Base-by-base conservation (phyloP, 2,888 invertebrate genomes). In the Agrilus biguttatus region DNA sequence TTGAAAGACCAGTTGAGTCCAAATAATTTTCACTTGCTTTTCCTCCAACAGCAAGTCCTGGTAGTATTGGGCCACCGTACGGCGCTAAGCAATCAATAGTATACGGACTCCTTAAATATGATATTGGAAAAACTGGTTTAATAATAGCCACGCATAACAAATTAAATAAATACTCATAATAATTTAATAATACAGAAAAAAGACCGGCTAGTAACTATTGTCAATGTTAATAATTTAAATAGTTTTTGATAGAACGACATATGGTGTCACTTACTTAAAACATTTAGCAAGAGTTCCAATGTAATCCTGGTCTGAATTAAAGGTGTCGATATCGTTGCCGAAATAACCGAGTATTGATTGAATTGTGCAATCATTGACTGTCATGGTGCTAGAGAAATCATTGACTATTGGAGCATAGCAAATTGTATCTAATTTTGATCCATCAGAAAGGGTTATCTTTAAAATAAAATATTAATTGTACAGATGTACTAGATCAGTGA, bases 61-160 rank as follows among this genome's bases (percentile, higher is more conserved):
- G 89, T 51, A 87, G 78, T 8, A 91, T 73, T 2, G 92, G 92
- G 1, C 91, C 95, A 28, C 92, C 93, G 69, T 83, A 95, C 0
- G 78, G 70, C 0, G 84, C 85, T 44, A 91, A 66, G 61, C 96
- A 97, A 1, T 70, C 65, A 4, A 73, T 63, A 55, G 69, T 62
- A 54, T 71, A 74, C 1, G 76, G 69, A 45, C 72, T 74, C 52
- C 77, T 78, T 10, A 28, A 10, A 28, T 28, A 10, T 28, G 10
- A 3, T 28, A 10, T 28, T 28, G 10, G 5, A 45, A 42, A 62
- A 56, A 45, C 43, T 34, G 5, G n/a, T 35, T 13, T 13, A 14
- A 21, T 21, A 2, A 23, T 41, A 8, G 36, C 8, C 6, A 33
- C 42, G 8, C 4, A 8, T 36, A 14, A 8, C 36, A 17, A 14